Base-by-base conservation (phyloP, 2,113 vertebrate species). In the Xiphophorus couchianus region DNA sequence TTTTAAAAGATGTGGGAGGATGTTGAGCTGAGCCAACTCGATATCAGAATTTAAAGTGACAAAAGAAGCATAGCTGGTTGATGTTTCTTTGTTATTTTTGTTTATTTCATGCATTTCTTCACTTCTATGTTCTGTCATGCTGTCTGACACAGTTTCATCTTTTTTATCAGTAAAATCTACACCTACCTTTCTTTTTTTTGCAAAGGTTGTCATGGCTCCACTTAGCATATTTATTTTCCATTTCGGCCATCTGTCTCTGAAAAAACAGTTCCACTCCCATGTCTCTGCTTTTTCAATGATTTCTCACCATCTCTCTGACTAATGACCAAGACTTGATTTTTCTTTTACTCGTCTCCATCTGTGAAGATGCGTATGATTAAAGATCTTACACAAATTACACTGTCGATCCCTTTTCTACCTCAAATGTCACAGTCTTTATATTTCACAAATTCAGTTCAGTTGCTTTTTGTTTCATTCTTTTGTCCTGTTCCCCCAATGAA, bases 201-300 rank as follows among this genome's bases (percentile, higher is more conserved):
- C 87, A 76, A 83, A 83, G 86, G 82, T 89, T 89, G 86, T 71
- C 9, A 3, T 67, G 11, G 67, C 48, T 65, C 73, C 1, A 33
- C 65, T 84, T 3, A 86, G 69, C 86, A 89, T 89, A 90, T 87
- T 91, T 87, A 39, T 78, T 86, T 88, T 82, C 71, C 76, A 66
- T 86, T 84, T 86, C 84, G 83, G 86, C 89, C 91, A 90, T 91
- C 90, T 91, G 87, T 90, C 87, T 88, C 73, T 54, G 63, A 80
- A 72, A 37, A 84, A 81, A 84, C 87, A 80, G 27, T 71, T 76
- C 67, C 66, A 48, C 73, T 88, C 63, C 64, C 80, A 81, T 85
- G 65, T 64, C 60, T 62, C 58, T 37, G 58, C 67, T 60, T 76
- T 76, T 66, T 62, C 19, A 85, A 78, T 69, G 63, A 73, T 88